Percentiles rank a stretch among this genome's conserved stretches.
phyloP scores from a whole-genome alignment of 2,113 vertebrate genomes.

The Uria aalge region DNA sequence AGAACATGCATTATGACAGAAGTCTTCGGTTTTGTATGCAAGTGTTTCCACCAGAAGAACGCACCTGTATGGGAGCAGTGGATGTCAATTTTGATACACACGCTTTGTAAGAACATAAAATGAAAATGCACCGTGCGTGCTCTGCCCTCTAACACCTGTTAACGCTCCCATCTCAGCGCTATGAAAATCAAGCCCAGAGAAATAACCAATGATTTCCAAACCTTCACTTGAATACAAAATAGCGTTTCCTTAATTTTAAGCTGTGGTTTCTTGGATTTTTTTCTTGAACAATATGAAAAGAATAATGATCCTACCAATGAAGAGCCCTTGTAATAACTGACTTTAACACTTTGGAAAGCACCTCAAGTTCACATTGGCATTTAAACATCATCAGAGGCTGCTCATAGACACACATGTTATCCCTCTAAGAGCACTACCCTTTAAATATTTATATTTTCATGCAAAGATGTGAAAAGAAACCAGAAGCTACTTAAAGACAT shows the following conservation, averaged over 20 bases:
- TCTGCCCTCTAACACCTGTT: slow-evolving; percentile 21
- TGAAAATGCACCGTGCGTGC: not conserved
- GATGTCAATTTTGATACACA: not conserved
- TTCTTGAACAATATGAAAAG: not conserved
- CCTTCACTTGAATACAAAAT: not conserved
- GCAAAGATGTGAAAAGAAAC: not conserved
- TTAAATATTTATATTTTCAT: not conserved
- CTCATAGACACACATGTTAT: not conserved
- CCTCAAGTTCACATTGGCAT: not conserved
- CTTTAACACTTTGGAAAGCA: not conserved
- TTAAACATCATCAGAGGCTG: not conserved
- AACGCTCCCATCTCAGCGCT: not conserved
- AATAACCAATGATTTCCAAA: not conserved
- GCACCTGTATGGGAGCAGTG: not conserved
- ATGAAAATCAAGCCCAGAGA: not conserved
- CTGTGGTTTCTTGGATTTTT: not conserved
- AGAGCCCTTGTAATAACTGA: not conserved
- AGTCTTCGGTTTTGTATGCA: not conserved
- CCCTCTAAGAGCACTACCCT: not conserved
- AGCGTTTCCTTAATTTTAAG: not conserved
- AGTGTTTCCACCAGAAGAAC: not conserved
- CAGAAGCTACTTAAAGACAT: not conserved
- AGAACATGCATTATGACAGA: not conserved
- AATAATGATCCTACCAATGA: not conserved
- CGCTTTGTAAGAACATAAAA: not conserved